Base-by-base conservation (phyloP, 1,140 invertebrate species). In the Streblospio benedicti region DNA sequence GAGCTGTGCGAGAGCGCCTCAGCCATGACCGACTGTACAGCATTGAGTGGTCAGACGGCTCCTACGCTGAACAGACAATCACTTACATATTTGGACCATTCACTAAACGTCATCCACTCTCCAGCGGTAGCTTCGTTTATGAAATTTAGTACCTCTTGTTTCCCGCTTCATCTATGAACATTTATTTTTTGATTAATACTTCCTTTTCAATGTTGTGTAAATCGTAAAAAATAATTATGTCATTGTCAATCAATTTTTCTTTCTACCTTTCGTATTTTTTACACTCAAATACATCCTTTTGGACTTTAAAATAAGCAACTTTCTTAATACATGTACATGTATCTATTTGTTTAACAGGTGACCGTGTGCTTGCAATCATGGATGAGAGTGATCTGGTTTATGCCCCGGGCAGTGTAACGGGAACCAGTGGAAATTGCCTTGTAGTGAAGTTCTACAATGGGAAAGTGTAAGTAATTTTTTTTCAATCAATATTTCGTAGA, bases 11-110 rank as follows among this genome's bases (percentile, higher is more conserved):
- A 9, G 51, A 60, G 14, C 41, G 64, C 16, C 47, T 68, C 27
- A 59, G 60, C n/a, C 60, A 61, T 30, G 65, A 69, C 5, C 35
- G 61, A 16, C 47, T 61, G 23, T 72, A 67, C 38, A 54, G 58
- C 5, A 57, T 74, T 14, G 59, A 66, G 20, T 73, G 66, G 69
- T 41, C 64, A 14, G 64, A 69, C 33, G 67, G 66, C 14, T 56
- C 62, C 0, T 51, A 57, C 28, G 43, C 60, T 20, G 61, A 60
- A 49, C 72, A 73, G 62, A 57, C 62, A 20, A 62, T 55, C 1
- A 61, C 65, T 45, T 66, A 67, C 56, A 70, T 73, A 31, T 73
- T 74, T 64, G 67, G 71, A 44, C 64, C 64, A 4, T 67, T 64
- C 25, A 70, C 63, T 4, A 61, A 66, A 0, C 57, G 63, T 32